phyloP scores from a whole-genome alignment of 2,113 vertebrate species.

The Proteles cristata region DNA sequence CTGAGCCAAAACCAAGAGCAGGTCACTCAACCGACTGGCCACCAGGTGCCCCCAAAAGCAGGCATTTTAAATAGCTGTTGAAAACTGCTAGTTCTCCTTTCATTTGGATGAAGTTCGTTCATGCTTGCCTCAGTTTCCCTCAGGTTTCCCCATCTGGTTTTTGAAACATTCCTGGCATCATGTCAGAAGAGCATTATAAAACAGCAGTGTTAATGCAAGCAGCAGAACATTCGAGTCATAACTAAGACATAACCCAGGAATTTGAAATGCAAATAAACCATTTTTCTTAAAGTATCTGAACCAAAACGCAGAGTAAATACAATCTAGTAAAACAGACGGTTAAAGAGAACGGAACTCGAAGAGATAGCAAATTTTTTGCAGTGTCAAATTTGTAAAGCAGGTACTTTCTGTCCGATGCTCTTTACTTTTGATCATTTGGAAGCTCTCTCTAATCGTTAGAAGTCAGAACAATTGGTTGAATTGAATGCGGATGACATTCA shows the following conservation, averaged over 20 bases:
- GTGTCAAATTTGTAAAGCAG: background rate
- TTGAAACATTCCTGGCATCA: conserved; percentile 55
- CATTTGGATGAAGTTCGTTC: background rate
- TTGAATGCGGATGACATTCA: background rate
- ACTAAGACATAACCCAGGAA: conserved; percentile 70
- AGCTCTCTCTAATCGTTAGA: background rate
- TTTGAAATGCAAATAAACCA: conserved; percentile 69
- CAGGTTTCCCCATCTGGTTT: conserved; percentile 63
- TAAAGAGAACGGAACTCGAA: background rate
- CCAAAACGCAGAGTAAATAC: background rate
- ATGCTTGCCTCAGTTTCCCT: conserved; percentile 56
- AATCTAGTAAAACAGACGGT: background rate
- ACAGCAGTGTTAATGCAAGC: conserved; percentile 72
- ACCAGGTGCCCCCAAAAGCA: no score
- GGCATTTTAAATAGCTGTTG: background rate
- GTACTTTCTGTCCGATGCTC: background rate
- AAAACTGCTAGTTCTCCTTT: background rate
- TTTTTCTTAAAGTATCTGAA: conserved; percentile 61
- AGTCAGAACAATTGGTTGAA: background rate
- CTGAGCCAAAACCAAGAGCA: no score
- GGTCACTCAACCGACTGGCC: no score
- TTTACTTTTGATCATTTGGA: background rate
- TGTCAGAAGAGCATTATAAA: conserved; percentile 67
- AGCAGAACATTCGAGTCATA: conserved; percentile 78
- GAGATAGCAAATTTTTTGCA: background rate